Evolutionary conservation across 2,797 vertebrate species (phyloP).

Genomic region (Podarcis siculus): DNA sequence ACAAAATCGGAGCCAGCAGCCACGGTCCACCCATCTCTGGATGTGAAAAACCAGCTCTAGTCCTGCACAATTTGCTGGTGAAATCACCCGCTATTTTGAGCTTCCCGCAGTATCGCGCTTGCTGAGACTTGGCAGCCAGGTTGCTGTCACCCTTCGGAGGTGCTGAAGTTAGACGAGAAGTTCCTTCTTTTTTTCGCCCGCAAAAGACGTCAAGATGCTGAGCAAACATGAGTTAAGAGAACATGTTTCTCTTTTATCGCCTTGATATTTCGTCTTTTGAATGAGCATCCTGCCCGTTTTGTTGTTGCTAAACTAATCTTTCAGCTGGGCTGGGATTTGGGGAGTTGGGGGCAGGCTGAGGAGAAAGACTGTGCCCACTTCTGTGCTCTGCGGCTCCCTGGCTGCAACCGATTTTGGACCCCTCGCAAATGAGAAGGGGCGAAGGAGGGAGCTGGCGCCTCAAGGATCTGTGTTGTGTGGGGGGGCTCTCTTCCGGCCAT

Average conservation of each 20-base stretch:
- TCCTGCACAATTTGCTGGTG: neutral
- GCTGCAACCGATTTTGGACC: neutral
- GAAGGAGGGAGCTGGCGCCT: neutral
- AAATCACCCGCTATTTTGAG: neutral
- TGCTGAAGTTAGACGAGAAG: neutral
- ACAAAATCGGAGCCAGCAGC: neutral
- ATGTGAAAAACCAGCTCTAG: neutral
- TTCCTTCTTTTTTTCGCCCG: neutral
- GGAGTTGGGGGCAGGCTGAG: neutral
- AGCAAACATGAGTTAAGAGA: neutral
- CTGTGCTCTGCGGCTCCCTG: no score
- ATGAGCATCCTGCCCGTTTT: no score
- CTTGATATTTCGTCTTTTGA: no score
- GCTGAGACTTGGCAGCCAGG: neutral
- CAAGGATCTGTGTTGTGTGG: neutral
- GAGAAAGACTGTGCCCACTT: no score
- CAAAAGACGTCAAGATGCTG: neutral
- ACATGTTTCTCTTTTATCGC: constrained; percentile 22
- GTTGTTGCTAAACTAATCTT: neutral
- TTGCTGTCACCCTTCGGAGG: neutral
- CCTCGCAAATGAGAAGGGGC: neutral
- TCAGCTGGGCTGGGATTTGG: neutral
- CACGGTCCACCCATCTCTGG: neutral
- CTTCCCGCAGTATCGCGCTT: neutral
- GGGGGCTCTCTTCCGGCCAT: neutral